Evolutionary conservation across 2,888 invertebrate species (phyloP).

Genomic region (Psylliodes chrysocephalus): DNA sequence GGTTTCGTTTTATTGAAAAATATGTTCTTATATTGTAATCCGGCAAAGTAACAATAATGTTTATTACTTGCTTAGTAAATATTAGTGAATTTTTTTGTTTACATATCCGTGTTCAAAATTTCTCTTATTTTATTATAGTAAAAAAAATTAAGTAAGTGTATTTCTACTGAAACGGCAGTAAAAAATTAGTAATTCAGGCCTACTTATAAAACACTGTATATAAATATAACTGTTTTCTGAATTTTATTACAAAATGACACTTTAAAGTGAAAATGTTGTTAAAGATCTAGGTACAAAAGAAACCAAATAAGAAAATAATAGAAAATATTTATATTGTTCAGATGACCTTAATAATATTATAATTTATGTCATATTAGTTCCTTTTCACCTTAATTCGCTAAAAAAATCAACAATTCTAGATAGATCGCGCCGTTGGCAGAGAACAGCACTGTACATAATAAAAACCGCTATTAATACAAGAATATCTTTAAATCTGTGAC

Average conservation of each 20-base stretch:
- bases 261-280: not conserved
- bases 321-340: constrained; percentile 7
- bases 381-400: constrained; percentile 15
- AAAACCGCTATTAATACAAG: constrained; percentile 22
- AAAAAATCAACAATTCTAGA: constrained; percentile 17
- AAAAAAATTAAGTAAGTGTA: not conserved
- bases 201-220: not conserved
- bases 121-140: not conserved
- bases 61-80: too few relatives aligned
- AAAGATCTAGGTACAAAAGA: not conserved
- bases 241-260: not conserved
- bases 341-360: constrained; percentile 15
- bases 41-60: too few relatives aligned
- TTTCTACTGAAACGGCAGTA: not conserved
- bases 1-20: too few relatives aligned
- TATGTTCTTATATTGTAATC: too few relatives aligned
- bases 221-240: not conserved
- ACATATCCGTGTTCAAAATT: not conserved
- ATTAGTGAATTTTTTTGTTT: too few relatives aligned
- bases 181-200: not conserved
- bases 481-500: constrained; percentile 22
- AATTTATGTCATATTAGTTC: constrained; percentile 18
- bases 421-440: not conserved
- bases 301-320: not conserved
- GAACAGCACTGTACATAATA: constrained; percentile 17